These are phyloP conservation scores for Popillia japonica DNA, from an alignment of 1,140 invertebrate genomes.

Conservation along the genomic window DNA sequence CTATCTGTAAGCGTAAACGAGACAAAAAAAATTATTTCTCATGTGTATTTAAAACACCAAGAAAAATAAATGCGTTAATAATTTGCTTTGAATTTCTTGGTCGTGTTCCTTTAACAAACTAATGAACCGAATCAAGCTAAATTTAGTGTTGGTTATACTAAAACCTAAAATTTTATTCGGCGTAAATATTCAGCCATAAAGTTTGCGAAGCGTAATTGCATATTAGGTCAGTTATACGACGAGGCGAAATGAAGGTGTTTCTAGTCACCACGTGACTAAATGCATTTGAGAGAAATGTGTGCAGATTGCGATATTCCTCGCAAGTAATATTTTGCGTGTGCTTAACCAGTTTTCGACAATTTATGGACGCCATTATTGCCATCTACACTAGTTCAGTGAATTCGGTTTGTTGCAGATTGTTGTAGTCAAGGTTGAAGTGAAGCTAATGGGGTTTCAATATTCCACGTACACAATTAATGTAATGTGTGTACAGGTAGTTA, in stretches of 20 bases:
- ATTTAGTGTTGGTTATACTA: background rate
- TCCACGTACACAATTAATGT: background rate
- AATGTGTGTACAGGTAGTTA: background rate
- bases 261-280: background rate
- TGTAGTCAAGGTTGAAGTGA: background rate
- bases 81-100: too few species aligned
- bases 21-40: too few species aligned
- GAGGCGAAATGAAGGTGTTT: background rate
- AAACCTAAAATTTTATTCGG: background rate
- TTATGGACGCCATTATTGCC: background rate
- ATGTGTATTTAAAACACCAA: too few species aligned
- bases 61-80: too few species aligned
- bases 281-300: background rate
- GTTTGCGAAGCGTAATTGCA: background rate
- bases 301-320: background rate
- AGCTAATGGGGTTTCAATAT: background rate
- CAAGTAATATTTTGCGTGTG: background rate
- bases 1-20: too few species aligned
- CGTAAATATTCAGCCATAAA: background rate
- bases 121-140: background rate
- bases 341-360: background rate
- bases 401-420: background rate
- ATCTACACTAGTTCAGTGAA: background rate
- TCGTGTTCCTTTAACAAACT: too few species aligned
- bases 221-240: background rate